Conservation (phyloP, 1,140 invertebrate species). For the Aphelenchoides fujianensis region DNA sequence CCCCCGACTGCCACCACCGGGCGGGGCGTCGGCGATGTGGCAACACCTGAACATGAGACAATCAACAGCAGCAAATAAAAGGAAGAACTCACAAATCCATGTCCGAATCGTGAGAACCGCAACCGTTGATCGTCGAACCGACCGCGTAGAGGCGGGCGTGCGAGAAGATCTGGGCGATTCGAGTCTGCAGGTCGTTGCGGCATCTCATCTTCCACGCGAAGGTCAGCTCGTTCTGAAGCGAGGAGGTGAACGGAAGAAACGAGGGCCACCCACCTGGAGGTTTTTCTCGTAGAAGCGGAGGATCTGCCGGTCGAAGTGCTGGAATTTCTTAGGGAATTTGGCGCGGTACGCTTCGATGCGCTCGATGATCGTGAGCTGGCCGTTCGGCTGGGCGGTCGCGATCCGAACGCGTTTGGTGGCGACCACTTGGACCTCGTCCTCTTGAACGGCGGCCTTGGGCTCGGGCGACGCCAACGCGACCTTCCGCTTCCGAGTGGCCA, state of each 20-base stretch:
- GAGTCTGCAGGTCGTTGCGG: constrained; percentile 21
- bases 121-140: constrained; percentile 51
- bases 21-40: no score
- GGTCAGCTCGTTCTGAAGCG: constrained; percentile 45
- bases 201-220: constrained; percentile 35
- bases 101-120: constrained; percentile 51
- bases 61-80: constrained; percentile 3
- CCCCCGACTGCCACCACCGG: no score
- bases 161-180: constrained; percentile 27
- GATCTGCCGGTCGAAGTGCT: constrained; percentile 17
- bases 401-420: not conserved
- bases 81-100: constrained; percentile 45
- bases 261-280: constrained; percentile 10
- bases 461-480: not conserved
- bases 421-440: not conserved
- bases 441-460: not conserved
- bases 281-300: not conserved
- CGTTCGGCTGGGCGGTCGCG: not conserved
- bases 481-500: not conserved
- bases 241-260: not conserved
- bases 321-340: constrained; percentile 16
- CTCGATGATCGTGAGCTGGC: not conserved
- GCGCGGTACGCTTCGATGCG: not conserved
- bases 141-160: constrained; percentile 35
- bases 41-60: no score